These are phyloP conservation scores for Aleiodes sp. DNA, from an alignment of 1,140 invertebrate genomes.

Conservation along the genomic window DNA sequence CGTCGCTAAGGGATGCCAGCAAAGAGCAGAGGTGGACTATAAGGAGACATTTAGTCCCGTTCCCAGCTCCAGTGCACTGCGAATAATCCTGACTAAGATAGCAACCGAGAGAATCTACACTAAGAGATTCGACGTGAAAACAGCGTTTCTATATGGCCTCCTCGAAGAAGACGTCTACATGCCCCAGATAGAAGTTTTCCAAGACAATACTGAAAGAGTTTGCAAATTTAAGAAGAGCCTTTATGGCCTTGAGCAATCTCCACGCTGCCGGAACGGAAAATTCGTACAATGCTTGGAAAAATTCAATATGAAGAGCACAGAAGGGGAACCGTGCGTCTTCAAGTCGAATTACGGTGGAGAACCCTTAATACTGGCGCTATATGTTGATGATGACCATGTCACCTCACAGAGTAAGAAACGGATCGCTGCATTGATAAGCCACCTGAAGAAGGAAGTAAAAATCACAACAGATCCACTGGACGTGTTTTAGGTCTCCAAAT, in stretches of 20 bases:
- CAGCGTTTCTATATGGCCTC: constrained; percentile 55
- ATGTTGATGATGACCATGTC: constrained; percentile 33
- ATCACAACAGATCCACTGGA: constrained; percentile 26
- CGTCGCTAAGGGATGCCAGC: constrained; percentile 35
- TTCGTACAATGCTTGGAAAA: constrained; percentile 38
- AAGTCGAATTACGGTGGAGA: constrained; percentile 12
- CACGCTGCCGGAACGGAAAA: constrained; percentile 51
- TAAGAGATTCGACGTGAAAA: constrained; percentile 53
- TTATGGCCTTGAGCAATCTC: constrained; percentile 52
- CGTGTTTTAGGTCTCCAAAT: constrained; percentile 31
- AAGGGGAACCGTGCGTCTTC: constrained; percentile 30
- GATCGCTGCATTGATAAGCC: constrained; percentile 3
- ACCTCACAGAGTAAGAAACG: constrained; percentile 4
- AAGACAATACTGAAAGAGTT: constrained; percentile 35
- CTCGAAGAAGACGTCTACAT: constrained; percentile 54
- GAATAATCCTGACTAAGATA: constrained; percentile 26
- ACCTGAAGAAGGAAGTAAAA: constrained; percentile 33
- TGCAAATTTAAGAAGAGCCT: constrained; percentile 45
- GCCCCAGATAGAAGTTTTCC: constrained; percentile 49
- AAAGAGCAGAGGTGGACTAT: constrained; percentile 33
- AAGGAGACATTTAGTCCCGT: constrained; percentile 33
- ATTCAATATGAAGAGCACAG: constrained; percentile 29
- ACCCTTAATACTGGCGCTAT: constrained; percentile 33
- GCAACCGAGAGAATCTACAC: constrained; percentile 29
- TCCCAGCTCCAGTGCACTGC: constrained; percentile 23